phyloP scores from a whole-genome alignment of 2,797 vertebrate genomes.

The Centroberyx gerrardi region DNA sequence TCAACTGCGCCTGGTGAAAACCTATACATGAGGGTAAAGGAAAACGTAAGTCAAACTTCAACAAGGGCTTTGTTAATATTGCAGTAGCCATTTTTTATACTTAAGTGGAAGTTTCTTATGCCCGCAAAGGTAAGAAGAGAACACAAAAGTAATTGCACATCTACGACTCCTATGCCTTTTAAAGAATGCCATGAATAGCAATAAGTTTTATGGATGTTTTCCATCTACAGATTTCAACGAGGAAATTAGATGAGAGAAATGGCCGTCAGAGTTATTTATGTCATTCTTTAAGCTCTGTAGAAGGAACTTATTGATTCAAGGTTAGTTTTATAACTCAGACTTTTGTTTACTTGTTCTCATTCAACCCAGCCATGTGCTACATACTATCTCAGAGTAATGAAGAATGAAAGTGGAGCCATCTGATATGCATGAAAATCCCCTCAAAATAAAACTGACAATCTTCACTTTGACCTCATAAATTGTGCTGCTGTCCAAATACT shows the following conservation, averaged over 20 bases:
- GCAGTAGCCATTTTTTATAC: neutral
- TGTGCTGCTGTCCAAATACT: slow-evolving; percentile 30
- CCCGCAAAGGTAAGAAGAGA: neutral
- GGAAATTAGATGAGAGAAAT: slow-evolving; percentile 19
- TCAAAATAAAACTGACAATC: slow-evolving; percentile 51
- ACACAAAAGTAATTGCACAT: neutral
- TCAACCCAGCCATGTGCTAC: slow-evolving; percentile 29
- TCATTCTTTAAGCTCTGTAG: slow-evolving; percentile 24
- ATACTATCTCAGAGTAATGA: slow-evolving; percentile 39
- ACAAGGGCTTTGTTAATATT: no score
- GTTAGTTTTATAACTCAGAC: slow-evolving; percentile 57
- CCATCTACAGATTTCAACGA: neutral
- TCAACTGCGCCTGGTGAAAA: neutral
- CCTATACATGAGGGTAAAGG: neutral
- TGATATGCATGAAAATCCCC: slow-evolving; percentile 62
- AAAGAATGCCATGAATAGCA: neutral
- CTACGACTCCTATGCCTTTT: neutral
- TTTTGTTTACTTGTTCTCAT: slow-evolving; percentile 51
- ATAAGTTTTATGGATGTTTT: neutral
- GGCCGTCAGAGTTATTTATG: slow-evolving; percentile 49
- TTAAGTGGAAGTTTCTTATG: neutral
- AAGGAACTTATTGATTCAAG: slow-evolving; percentile 45
- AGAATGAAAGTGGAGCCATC: slow-evolving; percentile 45
- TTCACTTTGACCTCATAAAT: slow-evolving; percentile 49
- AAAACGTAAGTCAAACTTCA: no score